phyloP scores from a whole-genome alignment of 2,113 vertebrate genomes.

The Pontoporia blainvillei region DNA sequence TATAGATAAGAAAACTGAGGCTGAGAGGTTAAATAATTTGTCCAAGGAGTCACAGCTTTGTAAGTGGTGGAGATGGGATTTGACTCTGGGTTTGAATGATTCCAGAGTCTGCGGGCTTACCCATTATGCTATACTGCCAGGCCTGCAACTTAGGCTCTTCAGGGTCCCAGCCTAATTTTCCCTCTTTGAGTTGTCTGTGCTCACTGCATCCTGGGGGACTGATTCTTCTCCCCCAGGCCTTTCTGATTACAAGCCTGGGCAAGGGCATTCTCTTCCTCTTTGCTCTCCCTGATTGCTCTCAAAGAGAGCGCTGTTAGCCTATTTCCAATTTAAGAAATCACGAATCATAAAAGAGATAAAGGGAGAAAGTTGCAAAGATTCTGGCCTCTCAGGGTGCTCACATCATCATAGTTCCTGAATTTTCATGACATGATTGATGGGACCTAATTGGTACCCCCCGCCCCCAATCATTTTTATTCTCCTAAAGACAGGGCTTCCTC shows the following conservation, averaged over 20 bases:
- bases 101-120: not conserved
- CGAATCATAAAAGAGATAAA: not conserved
- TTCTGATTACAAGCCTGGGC: not conserved
- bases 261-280: not conserved
- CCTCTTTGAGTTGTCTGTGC: not conserved
- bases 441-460: not conserved
- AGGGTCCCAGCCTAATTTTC: not conserved
- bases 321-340: not conserved
- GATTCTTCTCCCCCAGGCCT: not conserved
- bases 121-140: not conserved
- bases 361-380: not conserved
- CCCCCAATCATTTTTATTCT: not conserved
- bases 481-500: not conserved
- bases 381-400: not conserved
- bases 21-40: not conserved
- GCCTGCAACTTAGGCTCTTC: not conserved
- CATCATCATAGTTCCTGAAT: not conserved
- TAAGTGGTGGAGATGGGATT: not conserved
- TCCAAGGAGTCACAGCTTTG: not conserved
- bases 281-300: not conserved
- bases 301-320: not conserved
- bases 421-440: not conserved
- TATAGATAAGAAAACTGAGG: conserved; percentile 8
- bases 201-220: not conserved
- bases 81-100: not conserved